A percentile compares a stretch with the other conserved stretches of the same genome.
Evolutionary conservation across 2,797 vertebrate species (phyloP).

Genomic region (Aeoliscus strigatus): DNA sequence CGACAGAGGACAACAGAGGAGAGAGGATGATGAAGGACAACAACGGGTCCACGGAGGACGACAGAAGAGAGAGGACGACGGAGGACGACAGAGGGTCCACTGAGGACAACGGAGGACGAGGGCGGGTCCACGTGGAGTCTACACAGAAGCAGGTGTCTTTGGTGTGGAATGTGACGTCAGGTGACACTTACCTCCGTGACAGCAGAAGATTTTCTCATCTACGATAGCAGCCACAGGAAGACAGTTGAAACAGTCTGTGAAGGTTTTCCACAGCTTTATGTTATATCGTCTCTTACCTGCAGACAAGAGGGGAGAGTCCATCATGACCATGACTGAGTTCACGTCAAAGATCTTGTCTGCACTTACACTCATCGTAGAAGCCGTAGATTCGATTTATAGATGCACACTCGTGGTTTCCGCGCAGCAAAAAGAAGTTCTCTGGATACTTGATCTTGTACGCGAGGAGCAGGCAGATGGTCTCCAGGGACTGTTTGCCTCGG

Average conservation of each 20-base stretch:
- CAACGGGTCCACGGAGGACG: too few species aligned
- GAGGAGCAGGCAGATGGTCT: conserved; percentile 80
- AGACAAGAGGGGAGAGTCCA: not conserved
- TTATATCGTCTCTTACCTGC: conserved; percentile 94
- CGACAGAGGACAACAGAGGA: too few species aligned
- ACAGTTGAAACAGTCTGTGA: conserved; percentile 98
- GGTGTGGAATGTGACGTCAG: too few species aligned
- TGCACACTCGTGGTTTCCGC: conserved; percentile 81
- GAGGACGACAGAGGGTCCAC: too few species aligned
- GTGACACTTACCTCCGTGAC: conserved; percentile 72
- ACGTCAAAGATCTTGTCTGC: accelerated
- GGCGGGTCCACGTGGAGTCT: too few species aligned
- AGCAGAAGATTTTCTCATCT: conserved; percentile 84
- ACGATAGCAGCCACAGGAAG: conserved; percentile 95
- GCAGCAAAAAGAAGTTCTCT: conserved; percentile 81
- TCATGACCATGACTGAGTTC: too few species aligned
- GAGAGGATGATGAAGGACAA: too few species aligned
- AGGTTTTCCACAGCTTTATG: conserved; percentile 98
- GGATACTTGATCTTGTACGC: conserved; percentile 84
- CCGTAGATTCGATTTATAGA: conserved; percentile 83
- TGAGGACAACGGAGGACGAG: too few species aligned
- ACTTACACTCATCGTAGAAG: conserved; percentile 82
- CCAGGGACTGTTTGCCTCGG: conserved; percentile 80
- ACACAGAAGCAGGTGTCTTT: too few species aligned
- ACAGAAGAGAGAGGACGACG: too few species aligned